These are phyloP conservation scores for Dromius quadrimaculatus DNA, from an alignment of 2,888 invertebrate genomes.

Conservation along the genomic window DNA sequence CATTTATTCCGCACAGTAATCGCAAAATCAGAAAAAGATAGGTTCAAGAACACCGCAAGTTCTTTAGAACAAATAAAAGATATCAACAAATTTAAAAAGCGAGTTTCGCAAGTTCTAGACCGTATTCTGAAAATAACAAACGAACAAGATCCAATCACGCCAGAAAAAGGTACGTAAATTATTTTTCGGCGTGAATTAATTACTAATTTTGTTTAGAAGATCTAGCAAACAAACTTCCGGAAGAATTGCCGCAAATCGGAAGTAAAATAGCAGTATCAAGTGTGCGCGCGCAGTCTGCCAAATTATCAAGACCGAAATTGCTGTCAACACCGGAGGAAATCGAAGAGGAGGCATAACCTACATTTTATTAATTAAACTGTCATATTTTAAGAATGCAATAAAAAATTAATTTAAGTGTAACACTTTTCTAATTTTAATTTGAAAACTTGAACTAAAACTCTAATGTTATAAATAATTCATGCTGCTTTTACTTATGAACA, in stretches of 20 bases:
- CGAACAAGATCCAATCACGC: background rate
- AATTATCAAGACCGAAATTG: conserved; percentile 20
- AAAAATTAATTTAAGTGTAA: no score
- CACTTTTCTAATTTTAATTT: no score
- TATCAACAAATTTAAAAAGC: conserved; percentile 63
- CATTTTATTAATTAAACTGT: no score
- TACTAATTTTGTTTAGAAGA: background rate
- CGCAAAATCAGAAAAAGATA: conserved; percentile 76
- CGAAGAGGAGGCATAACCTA: conserved; percentile 37
- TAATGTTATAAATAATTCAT: no score
- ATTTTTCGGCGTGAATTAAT: conserved; percentile 7
- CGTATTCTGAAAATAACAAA: conserved; percentile 58
- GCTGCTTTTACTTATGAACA: no score
- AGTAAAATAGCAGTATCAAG: conserved; percentile 63
- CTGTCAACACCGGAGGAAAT: conserved; percentile 40
- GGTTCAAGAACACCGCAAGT: conserved; percentile 70
- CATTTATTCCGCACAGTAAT: conserved; percentile 74
- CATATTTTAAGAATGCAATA: no score
- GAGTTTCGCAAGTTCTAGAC: conserved; percentile 63
- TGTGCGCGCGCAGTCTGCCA: conserved; percentile 62
- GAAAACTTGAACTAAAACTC: no score
- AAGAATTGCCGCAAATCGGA: conserved; percentile 56
- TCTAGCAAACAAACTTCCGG: background rate
- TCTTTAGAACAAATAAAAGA: conserved; percentile 65
- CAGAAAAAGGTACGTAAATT: conserved; percentile 18